Percentiles rank a stretch among this genome's conserved stretches.
phyloP scores from a whole-genome alignment of 2,888 invertebrate genomes.

The Platypus cylindrus region DNA sequence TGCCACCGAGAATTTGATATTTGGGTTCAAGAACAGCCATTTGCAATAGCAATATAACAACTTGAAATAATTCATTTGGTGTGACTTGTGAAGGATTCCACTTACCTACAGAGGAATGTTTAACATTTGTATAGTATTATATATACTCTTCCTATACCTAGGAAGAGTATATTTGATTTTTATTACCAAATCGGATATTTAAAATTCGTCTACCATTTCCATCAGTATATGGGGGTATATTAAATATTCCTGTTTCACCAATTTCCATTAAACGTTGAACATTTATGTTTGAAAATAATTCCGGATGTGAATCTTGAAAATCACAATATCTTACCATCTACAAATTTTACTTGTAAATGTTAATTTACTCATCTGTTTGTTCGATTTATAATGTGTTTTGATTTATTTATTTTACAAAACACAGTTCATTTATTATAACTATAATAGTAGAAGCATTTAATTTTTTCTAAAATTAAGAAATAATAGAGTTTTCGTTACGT shows the following conservation, averaged over 20 bases:
- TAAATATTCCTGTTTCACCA: conserved; percentile 50
- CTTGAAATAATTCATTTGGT: conserved; percentile 20
- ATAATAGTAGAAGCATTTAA: no score
- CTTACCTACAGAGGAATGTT: conserved; percentile 12
- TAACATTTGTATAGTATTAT: background rate
- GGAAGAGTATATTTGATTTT: no score
- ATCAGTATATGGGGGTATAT: conserved; percentile 59
- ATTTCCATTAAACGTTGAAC: conserved; percentile 47
- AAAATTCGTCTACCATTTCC: conserved; percentile 56
- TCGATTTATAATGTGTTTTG: no score
- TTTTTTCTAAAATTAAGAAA: no score
- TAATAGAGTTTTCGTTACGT: no score
- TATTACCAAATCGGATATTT: conserved; percentile 49
- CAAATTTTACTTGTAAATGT: no score
- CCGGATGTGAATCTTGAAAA: conserved; percentile 55
- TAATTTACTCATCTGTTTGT: no score
- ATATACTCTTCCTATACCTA: no score
- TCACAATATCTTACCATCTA: conserved; percentile 59
- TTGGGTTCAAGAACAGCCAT: conserved; percentile 23
- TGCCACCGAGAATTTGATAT: conserved; percentile 26
- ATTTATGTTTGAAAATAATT: conserved; percentile 50
- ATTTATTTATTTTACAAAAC: no score
- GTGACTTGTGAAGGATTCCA: conserved; percentile 22
- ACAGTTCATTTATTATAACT: no score
- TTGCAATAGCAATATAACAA: conserved; percentile 21